These are phyloP conservation scores for Stramonita haemastoma DNA, from an alignment of 2,888 invertebrate species.

Conservation along the genomic window DNA sequence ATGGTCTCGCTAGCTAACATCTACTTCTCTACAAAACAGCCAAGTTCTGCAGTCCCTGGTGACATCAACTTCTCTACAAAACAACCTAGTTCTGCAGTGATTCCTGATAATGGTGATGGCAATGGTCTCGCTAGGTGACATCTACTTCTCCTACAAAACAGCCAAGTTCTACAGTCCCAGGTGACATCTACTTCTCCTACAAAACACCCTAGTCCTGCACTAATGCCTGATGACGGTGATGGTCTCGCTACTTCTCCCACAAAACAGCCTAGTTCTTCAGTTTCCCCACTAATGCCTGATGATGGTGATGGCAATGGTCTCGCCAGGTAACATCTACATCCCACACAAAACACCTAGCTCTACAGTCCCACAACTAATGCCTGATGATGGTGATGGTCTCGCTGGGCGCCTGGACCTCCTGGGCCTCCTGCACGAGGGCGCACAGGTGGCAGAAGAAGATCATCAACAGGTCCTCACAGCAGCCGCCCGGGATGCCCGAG, in stretches of 20 bases:
- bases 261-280: not conserved
- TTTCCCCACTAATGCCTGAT: not conserved
- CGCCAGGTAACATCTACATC: not conserved
- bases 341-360: no score
- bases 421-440: constrained; percentile 63
- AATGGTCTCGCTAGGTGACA: not conserved
- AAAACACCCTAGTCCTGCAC: no score
- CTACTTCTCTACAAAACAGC: no score
- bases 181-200: no score
- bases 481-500: constrained; percentile 56
- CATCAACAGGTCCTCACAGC: constrained; percentile 56
- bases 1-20: no score
- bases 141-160: not conserved
- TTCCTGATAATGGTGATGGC: constrained; percentile 25
- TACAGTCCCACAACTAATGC: not conserved
- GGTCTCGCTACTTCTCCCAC: not conserved
- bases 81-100: not conserved
- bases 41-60: no score
- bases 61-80: no score
- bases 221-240: not conserved
- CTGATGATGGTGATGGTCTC: constrained; percentile 38
- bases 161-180: no score
- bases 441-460: constrained; percentile 60
- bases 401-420: constrained; percentile 52
- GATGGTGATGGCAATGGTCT: constrained; percentile 34